These are phyloP conservation scores for Epirrhoe alternata DNA, from an alignment of 2,888 invertebrate genomes.

Conservation along the genomic window DNA sequence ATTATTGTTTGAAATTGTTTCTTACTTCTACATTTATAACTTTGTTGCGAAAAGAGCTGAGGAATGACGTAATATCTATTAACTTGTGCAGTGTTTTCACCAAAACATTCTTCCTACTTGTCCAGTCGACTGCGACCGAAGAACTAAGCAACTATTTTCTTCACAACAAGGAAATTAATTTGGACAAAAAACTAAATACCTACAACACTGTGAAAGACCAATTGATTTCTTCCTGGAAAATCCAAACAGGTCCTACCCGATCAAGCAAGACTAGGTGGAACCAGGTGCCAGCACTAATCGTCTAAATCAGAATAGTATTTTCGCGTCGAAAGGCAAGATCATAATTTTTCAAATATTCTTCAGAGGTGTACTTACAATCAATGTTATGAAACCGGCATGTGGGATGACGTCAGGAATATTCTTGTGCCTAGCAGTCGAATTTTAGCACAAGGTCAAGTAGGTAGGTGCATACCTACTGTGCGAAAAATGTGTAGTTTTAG, in stretches of 20 bases:
- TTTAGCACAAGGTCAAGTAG: slow-evolving; percentile 10
- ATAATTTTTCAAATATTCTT: neutral
- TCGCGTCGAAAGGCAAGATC: no score
- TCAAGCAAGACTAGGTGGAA: no score
- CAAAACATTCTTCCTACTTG: slow-evolving; percentile 7
- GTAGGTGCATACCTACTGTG: no score
- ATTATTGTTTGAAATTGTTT: no score
- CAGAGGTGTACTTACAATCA: neutral
- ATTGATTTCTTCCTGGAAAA: no score
- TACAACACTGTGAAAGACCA: neutral
- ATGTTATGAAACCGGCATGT: neutral
- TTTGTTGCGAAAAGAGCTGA: no score
- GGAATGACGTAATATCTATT: no score
- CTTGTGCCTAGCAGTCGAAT: slow-evolving; percentile 11
- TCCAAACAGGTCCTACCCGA: no score
- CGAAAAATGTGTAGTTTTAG: slow-evolving; percentile 1
- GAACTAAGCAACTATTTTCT: neutral
- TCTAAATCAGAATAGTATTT: no score
- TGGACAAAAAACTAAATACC: neutral
- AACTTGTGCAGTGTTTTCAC: no score
- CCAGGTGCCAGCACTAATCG: no score
- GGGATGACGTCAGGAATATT: slow-evolving; percentile 19
- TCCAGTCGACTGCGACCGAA: slow-evolving; percentile 4
- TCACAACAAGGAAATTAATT: neutral
- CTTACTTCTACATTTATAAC: no score